Base-by-base conservation (phyloP, 2,888 invertebrate species). In the Apodemia zela region DNA sequence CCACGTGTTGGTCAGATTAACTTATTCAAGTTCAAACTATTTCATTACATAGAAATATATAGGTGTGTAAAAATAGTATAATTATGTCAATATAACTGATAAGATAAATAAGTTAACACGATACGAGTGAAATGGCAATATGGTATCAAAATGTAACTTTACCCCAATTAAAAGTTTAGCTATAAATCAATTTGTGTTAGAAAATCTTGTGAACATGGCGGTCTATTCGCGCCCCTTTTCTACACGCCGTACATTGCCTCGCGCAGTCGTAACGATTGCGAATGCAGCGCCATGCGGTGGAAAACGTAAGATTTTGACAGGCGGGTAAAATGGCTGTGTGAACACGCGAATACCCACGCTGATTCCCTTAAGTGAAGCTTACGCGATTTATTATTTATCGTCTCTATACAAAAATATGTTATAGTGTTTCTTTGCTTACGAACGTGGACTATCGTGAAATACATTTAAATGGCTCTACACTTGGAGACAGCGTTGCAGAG, bases 401-500 rank as follows among this genome's bases (percentile, higher is more conserved):
- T 79, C 76, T 80, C 79, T 74, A 71, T 69, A 75, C 73, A 75
- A 78, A 38, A 83, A 84, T 87, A 86, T 88, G 85, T 82, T 81
- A 77, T 87, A 89, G 87, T 87, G 87, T 76, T 80, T 80, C 71
- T 71, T 74, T 76, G 76, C 75, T 77, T 72, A 75, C 72, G 13
- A 13, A 68, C 75, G 75, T 73, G 73, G 71, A 72, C 76, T 68
- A 74, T 75, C 38, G 38, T 38, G 76, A 76, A 78, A 75, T 67
- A 73, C 66, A 72, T 67, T 72, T 68, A 71, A 76, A 89, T 91
- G 91, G 90, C 91, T 76, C 85, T 91, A 64, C 91, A 91, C 71
- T 82, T 91, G 79, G 91, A 90, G 82, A 91, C 91, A 66, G 84
- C 89, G 81, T 80, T 89, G 88, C 91, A 91, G 84, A 87, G 91